Evolutionary conservation across 2,797 vertebrate genomes (phyloP).

Genomic region (Falco concolor): DNA sequence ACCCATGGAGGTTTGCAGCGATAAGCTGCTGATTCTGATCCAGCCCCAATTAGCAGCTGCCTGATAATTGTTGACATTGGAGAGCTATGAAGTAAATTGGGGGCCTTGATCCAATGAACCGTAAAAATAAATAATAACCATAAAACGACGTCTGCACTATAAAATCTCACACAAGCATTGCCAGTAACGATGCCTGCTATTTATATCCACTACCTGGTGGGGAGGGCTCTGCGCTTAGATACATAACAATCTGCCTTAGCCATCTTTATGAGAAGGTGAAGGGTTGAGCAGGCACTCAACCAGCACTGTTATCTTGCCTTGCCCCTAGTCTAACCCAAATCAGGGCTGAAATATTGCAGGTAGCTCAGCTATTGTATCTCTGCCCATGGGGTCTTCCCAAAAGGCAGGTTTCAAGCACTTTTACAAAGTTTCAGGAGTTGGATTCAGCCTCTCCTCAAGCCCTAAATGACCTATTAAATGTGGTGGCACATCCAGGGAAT

Average conservation of each 20-base stretch:
- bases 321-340: neutral
- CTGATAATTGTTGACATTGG: slow-evolving; percentile 57
- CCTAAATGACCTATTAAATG: neutral
- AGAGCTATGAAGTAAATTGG: slow-evolving; percentile 6
- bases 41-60: slow-evolving; percentile 45
- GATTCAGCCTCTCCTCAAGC: neutral
- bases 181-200: neutral
- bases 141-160: neutral
- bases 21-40: neutral
- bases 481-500: neutral
- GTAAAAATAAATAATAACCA: slow-evolving; percentile 62
- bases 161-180: neutral
- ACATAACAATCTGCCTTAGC: neutral
- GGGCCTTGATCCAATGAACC: slow-evolving; percentile 13
- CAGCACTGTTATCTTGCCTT: neutral
- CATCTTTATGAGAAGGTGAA: neutral
- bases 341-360: neutral
- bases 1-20: neutral
- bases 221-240: neutral
- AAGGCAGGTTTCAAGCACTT: neutral
- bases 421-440: neutral
- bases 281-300: neutral
- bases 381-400: neutral
- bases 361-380: neutral
- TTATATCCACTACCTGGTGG: neutral